These are phyloP conservation scores for Lymantria dispar DNA, from an alignment of 2,888 invertebrate genomes.

Conservation along the genomic window DNA sequence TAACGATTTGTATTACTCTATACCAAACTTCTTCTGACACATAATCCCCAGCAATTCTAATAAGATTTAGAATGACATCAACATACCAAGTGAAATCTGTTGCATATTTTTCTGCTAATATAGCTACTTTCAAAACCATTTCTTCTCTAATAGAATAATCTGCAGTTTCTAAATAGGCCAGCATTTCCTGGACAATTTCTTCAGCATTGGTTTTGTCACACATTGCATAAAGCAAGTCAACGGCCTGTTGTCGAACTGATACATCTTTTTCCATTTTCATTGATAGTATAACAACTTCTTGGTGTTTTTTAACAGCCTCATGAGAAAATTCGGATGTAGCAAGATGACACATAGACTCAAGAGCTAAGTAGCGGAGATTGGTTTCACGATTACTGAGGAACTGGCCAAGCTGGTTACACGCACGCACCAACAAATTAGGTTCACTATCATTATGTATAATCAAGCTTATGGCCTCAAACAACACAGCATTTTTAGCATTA, in stretches of 20 bases:
- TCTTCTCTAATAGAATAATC: conserved; percentile 99
- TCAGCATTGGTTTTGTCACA: conserved; percentile 99
- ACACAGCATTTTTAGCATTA: conserved; percentile 99
- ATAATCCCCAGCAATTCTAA: conserved; percentile 99
- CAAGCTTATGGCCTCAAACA: conserved; percentile 99
- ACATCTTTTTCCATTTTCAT: conserved; percentile 99
- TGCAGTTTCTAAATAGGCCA: conserved; percentile 98
- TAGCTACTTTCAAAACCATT: conserved; percentile 99
- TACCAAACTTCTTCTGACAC: conserved; percentile 99
- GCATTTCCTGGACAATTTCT: conserved; percentile 99
- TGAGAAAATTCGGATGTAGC: conserved; percentile 99
- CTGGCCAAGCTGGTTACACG: conserved; percentile 99
- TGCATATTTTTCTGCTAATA: conserved; percentile 99
- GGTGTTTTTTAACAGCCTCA: conserved; percentile 99
- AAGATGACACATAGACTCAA: conserved; percentile 99
- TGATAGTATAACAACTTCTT: conserved; percentile 98
- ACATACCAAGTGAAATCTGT: conserved; percentile 99
- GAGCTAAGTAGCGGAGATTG: conserved; percentile 97
- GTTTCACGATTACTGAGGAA: conserved; percentile 99
- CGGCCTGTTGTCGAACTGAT: conserved; percentile 98
- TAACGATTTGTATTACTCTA: conserved; percentile 99
- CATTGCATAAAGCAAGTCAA: conserved; percentile 99
- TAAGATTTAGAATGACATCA: conserved; percentile 98
- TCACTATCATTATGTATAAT: conserved; percentile 99
- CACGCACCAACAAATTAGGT: conserved; percentile 97